Conservation (phyloP, 37 sponge, comb jelly and placozoan species). For the Ianthella basta region DNA sequence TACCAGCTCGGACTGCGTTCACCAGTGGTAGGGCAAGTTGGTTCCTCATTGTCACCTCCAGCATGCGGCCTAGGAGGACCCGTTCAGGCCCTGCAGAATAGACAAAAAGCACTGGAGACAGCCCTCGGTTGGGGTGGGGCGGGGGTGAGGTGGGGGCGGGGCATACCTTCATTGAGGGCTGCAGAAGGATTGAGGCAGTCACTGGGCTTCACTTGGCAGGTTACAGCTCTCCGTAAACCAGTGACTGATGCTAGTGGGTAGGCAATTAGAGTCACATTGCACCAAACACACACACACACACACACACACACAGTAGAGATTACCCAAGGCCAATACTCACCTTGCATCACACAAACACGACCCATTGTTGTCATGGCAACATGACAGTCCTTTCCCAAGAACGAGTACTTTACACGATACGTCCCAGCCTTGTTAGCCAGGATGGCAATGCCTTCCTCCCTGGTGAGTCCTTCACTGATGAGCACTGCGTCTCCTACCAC, state of each 20-base stretch:
- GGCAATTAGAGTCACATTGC: neutral
- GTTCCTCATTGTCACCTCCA: neutral
- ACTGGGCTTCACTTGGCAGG: neutral
- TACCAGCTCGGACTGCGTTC: neutral
- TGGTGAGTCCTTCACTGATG: neutral
- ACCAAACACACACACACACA: neutral
- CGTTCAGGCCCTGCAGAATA: neutral
- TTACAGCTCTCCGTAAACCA: neutral
- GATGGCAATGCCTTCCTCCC: too few species aligned
- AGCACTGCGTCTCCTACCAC: neutral
- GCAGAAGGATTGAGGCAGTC: neutral
- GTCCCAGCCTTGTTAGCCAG: too few species aligned
- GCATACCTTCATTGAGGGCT: neutral
- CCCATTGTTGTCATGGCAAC: slow-evolving; percentile 1
- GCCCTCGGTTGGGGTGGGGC: too few species aligned
- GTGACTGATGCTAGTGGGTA: neutral
- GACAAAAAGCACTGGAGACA: neutral
- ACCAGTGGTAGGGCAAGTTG: neutral
- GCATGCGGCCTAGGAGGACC: neutral
- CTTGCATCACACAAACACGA: slow-evolving; percentile 9
- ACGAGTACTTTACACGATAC: neutral
- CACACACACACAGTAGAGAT: neutral
- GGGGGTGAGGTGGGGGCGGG: neutral
- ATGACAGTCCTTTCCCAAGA: neutral
- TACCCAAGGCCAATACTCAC: neutral